Percentiles rank a stretch among this genome's conserved stretches.
Conservation (phyloP, 1,140 invertebrate species). For the Drosophila sp. region DNA sequence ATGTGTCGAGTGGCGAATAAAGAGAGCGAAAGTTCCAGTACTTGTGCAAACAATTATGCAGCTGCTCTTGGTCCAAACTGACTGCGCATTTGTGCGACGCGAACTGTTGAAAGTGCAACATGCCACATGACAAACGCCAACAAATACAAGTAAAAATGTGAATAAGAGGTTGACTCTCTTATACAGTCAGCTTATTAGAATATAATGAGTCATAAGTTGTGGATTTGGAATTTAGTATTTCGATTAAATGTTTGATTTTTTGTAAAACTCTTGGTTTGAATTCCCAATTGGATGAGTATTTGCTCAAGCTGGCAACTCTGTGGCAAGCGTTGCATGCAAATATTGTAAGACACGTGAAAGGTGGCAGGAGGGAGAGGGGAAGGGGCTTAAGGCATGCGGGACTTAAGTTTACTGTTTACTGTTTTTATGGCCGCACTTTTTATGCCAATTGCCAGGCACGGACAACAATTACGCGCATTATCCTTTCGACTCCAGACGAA, state of each 20-base stretch:
- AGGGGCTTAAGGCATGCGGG: background rate
- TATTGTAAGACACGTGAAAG: too few species aligned
- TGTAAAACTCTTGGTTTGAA: background rate
- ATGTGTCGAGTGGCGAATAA: conserved; percentile 56
- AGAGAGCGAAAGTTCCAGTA: conserved; percentile 61
- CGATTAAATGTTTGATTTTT: conserved; percentile 1
- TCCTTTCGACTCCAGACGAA: conserved; percentile 66
- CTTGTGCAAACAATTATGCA: conserved; percentile 53
- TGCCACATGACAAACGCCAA: background rate
- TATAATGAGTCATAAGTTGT: background rate
- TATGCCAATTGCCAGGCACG: conserved; percentile 54
- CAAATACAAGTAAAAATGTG: background rate
- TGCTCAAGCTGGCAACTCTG: conserved; percentile 49
- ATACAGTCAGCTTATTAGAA: background rate
- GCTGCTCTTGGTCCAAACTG: conserved; percentile 15
- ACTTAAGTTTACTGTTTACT: background rate
- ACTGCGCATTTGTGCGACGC: conserved; percentile 32
- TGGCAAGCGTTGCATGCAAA: background rate
- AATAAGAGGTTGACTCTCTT: too few species aligned
- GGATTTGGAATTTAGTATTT: background rate
- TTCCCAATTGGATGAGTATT: conserved; percentile 51
- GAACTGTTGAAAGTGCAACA: conserved; percentile 20
- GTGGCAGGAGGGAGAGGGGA: background rate
- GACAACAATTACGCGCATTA: conserved; percentile 81
- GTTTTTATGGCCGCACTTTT: conserved; percentile 29